Base-by-base conservation (phyloP, 2,113 vertebrate species). In the Pitta sordida region DNA sequence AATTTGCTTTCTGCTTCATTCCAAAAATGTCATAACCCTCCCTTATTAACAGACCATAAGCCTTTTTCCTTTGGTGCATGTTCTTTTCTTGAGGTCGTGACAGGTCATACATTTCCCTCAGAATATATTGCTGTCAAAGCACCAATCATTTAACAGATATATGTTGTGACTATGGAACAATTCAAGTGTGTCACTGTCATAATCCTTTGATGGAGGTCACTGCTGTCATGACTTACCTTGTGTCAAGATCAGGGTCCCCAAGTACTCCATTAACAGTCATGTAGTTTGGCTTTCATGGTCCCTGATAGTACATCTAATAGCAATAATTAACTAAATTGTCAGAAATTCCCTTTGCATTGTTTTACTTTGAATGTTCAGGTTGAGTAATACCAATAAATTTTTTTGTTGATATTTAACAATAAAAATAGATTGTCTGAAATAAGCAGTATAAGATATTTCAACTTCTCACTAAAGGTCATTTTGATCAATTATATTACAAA, bases 11-110 rank as follows among this genome's bases (percentile, higher is more conserved):
- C 37, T 62, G 39, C 13, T 75, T 92, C 27, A 58, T 88, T 91
- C 55, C 63, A 26, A 81, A 78, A 93, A 87, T 95, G 62, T 62
- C 71, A 83, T 85, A 91, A 81, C 77, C 87, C 91, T 93, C 56
- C 65, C 58, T 91, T 95, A 89, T 94, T 94, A 94, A 58, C 80
- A 75, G 58, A 79, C 39, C 37, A 69, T 1, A 11, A 71, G n/a
- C 37, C 36, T 43, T 91, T 94, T 91, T 88, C 70, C 36, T 79
- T 63, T 68, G 69, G 15, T 53, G 56, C 39, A 36, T 87, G 63
- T 73, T 93, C 71, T 87, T 91, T 91, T 81, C 73, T 91, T 83
- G 59, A 88, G 86, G 83, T 94, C 80, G 86, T 63, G 76, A 49
- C n/a, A 91, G 77, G 91, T 94, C 89, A 65, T 46, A 63, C 4